These are phyloP conservation scores for Hypomecis atomaria DNA, from an alignment of 2,888 invertebrate genomes.

Conservation along the genomic window DNA sequence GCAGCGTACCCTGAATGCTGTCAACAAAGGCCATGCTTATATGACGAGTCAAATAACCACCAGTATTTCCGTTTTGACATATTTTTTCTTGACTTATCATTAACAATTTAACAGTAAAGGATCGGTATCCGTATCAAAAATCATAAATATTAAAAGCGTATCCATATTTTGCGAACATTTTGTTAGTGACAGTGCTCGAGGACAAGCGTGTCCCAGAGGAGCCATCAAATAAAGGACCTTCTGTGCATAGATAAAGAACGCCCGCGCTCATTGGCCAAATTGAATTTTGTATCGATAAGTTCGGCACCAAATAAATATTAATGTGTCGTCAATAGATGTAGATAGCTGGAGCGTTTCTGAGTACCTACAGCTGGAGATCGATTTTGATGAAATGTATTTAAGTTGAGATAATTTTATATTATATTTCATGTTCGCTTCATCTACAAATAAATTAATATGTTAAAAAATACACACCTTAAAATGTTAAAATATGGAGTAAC, in stretches of 20 bases:
- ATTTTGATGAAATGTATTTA: constrained; percentile 3
- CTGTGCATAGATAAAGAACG: constrained; percentile 82
- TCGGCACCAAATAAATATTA: constrained; percentile 70
- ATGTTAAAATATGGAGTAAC: too few species aligned
- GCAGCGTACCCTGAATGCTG: too few species aligned
- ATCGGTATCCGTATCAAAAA: not conserved
- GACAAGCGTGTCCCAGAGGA: constrained; percentile 70
- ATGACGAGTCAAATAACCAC: too few species aligned
- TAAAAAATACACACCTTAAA: too few species aligned
- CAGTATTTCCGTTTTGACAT: too few species aligned
- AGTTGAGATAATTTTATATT: not conserved
- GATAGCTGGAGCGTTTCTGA: constrained; percentile 46
- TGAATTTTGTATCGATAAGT: constrained; percentile 79
- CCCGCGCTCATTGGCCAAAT: constrained; percentile 78
- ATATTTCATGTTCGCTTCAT: too few species aligned
- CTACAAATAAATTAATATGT: too few species aligned
- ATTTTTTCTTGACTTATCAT: not conserved
- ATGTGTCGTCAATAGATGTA: constrained; percentile 57
- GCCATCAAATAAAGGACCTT: constrained; percentile 83
- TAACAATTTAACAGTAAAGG: not conserved
- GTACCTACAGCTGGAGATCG: constrained; percentile 2
- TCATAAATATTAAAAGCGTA: constrained; percentile 34
- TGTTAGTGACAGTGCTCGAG: constrained; percentile 36
- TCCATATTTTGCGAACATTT: constrained; percentile 46
- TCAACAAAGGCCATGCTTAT: too few species aligned